These are phyloP conservation scores for Acronicta aceris DNA, from an alignment of 2,888 invertebrate genomes.

Conservation along the genomic window DNA sequence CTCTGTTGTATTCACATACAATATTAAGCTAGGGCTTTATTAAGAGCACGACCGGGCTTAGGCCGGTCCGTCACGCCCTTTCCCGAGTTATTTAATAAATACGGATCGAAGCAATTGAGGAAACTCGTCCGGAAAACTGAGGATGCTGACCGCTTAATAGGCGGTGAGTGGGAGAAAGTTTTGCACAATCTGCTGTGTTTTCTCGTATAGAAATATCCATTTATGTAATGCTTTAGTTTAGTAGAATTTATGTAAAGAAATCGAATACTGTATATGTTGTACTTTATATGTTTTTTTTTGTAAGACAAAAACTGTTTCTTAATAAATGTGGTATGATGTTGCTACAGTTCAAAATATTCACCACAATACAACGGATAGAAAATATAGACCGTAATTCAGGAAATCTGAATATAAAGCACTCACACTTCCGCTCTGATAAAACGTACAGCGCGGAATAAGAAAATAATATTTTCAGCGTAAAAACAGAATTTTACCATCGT, in stretches of 20 bases:
- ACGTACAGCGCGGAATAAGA: slow-evolving; percentile 30
- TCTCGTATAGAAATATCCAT: slow-evolving; percentile 3
- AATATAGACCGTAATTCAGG: slow-evolving; percentile 16
- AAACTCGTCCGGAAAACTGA: slow-evolving; percentile 70
- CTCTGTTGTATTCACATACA: slow-evolving; percentile 56
- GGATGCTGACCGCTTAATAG: slow-evolving; percentile 66
- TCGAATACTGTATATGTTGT: no score
- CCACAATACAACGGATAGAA: slow-evolving; percentile 20
- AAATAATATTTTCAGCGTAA: slow-evolving; percentile 43
- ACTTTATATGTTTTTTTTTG: no score
- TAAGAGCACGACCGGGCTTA: slow-evolving; percentile 74
- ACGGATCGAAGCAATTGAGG: slow-evolving; percentile 78
- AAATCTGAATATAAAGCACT: slow-evolving; percentile 51
- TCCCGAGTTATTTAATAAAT: slow-evolving; percentile 85
- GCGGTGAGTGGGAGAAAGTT: slow-evolving; percentile 40
- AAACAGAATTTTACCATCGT: slow-evolving; percentile 50
- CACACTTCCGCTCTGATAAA: slow-evolving; percentile 46
- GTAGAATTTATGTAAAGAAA: no score
- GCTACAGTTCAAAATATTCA: slow-evolving; percentile 16
- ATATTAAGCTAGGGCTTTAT: slow-evolving; percentile 70
- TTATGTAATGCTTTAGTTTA: not conserved
- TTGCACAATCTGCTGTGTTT: slow-evolving; percentile 29
- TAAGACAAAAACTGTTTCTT: not conserved
- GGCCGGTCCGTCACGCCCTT: slow-evolving; percentile 73
- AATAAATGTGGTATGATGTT: not conserved